These are phyloP conservation scores for Parnassius glacialis DNA, from an alignment of 2,888 invertebrate species.

Conservation along the genomic window DNA sequence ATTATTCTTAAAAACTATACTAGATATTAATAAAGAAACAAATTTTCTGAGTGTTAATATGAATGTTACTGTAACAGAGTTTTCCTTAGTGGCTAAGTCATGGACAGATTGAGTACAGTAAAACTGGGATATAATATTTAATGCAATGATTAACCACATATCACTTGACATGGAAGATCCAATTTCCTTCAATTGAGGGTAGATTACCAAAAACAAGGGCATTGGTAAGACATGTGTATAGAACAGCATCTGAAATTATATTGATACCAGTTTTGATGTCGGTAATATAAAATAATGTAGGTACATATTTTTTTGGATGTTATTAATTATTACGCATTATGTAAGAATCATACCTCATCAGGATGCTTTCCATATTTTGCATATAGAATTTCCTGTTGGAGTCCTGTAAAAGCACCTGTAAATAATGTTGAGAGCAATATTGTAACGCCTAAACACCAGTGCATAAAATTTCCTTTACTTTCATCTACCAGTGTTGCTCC, in stretches of 20 bases:
- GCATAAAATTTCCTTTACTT: conserved; percentile 52
- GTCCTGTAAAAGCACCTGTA: conserved; percentile 67
- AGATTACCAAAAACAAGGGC: conserved; percentile 59
- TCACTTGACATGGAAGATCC: conserved; percentile 42
- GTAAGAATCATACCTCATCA: conserved; percentile 52
- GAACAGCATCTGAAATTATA: conserved; percentile 68
- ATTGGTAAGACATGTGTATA: conserved; percentile 65
- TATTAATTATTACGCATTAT: no score
- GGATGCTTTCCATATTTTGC: conserved; percentile 70
- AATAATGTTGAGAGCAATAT: conserved; percentile 59
- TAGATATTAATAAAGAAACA: conserved; percentile 61
- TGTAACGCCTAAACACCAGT: conserved; percentile 66
- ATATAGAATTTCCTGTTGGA: conserved; percentile 70
- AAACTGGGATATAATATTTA: conserved; percentile 63
- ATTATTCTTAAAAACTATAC: conserved; percentile 69
- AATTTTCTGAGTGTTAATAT: conserved; percentile 70
- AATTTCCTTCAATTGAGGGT: conserved; percentile 48
- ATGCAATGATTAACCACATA: conserved; percentile 52
- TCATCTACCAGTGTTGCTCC: conserved; percentile 59
- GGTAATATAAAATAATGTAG: no score
- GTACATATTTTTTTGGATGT: no score
- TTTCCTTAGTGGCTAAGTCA: conserved; percentile 62
- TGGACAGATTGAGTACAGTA: conserved; percentile 68
- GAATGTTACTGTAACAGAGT: conserved; percentile 67
- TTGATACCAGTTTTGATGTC: not conserved